Percentiles rank a stretch among this genome's conserved stretches.
These are phyloP conservation scores for Babyrousa celebensis DNA, from an alignment of 2,797 vertebrate species.

Conservation along the genomic window DNA sequence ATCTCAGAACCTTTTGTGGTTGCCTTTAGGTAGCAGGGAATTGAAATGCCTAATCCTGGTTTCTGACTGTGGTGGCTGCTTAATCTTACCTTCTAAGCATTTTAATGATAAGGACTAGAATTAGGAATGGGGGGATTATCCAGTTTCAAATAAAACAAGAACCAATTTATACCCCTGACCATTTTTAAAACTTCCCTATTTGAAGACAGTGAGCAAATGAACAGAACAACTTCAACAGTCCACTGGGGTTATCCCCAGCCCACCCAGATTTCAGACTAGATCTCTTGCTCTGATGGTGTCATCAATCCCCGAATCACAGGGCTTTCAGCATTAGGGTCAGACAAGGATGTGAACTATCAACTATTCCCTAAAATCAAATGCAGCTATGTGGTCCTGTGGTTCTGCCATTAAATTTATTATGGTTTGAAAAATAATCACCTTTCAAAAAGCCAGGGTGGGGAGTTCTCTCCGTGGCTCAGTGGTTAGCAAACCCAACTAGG, in stretches of 20 bases:
- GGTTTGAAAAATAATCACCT: constrained; percentile 54
- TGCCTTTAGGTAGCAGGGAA: constrained; percentile 42
- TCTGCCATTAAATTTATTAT: not conserved
- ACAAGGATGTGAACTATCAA: constrained; percentile 55
- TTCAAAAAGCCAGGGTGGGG: not conserved
- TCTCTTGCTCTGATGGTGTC: not conserved
- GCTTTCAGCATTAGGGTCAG: not conserved
- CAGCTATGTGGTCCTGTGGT: not conserved
- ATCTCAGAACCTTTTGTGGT: constrained; percentile 32
- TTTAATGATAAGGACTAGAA: constrained; percentile 64
- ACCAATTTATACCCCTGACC: not conserved
- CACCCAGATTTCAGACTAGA: not conserved
- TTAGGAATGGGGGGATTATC: not conserved
- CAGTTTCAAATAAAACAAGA: constrained; percentile 72
- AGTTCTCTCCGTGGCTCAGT: too few species aligned
- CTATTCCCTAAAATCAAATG: constrained; percentile 61
- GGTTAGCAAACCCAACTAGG: too few species aligned
- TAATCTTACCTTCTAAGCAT: constrained; percentile 65
- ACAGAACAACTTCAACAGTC: not conserved
- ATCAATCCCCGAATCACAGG: not conserved
- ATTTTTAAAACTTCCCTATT: constrained; percentile 65
- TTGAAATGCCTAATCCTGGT: constrained; percentile 40
- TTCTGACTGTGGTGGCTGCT: constrained; percentile 40
- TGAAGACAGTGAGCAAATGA: constrained; percentile 7
- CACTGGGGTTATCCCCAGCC: not conserved